These are phyloP conservation scores for Clarias platycephalus DNA, from an alignment of 2,797 vertebrate genomes.

Conservation along the genomic window DNA sequence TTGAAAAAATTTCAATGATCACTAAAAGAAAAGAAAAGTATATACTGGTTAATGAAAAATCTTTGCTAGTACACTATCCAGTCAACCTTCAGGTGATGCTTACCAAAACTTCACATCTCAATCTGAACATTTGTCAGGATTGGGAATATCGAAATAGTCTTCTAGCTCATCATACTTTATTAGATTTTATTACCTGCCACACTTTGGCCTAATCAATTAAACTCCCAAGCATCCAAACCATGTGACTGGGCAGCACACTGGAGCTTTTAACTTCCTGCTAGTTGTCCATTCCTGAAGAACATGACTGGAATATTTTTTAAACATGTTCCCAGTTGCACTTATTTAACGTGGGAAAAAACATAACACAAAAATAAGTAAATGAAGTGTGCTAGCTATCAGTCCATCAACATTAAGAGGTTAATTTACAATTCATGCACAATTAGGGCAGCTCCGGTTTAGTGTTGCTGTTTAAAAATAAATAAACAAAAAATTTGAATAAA, in stretches of 20 bases:
- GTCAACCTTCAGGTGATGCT: not conserved
- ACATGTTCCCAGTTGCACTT: not conserved
- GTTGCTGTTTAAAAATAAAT: no score
- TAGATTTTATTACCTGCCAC: not conserved
- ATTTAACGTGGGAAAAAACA: not conserved
- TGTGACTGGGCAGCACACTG: not conserved
- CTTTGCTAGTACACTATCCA: not conserved
- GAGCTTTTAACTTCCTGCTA: not conserved
- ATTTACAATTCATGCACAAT: not conserved
- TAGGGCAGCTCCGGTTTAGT: not conserved
- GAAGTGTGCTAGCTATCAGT: not conserved
- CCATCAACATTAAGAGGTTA: not conserved
- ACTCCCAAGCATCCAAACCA: not conserved
- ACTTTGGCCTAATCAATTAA: slow-evolving; percentile 17
- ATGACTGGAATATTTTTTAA: not conserved
- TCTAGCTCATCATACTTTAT: not conserved
- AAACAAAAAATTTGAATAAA: not conserved
- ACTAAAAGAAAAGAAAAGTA: no score
- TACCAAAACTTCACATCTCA: not conserved
- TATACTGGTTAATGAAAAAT: no score
- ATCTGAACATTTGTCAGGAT: not conserved
- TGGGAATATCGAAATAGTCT: not conserved
- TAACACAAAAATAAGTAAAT: not conserved
- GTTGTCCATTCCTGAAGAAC: not conserved
- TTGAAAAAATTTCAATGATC: no score